Evolutionary conservation across 2,113 vertebrate species (phyloP), one percentile per base, ranked within the genome.

Genomic region (Poeciliopsis retropinna): DNA sequence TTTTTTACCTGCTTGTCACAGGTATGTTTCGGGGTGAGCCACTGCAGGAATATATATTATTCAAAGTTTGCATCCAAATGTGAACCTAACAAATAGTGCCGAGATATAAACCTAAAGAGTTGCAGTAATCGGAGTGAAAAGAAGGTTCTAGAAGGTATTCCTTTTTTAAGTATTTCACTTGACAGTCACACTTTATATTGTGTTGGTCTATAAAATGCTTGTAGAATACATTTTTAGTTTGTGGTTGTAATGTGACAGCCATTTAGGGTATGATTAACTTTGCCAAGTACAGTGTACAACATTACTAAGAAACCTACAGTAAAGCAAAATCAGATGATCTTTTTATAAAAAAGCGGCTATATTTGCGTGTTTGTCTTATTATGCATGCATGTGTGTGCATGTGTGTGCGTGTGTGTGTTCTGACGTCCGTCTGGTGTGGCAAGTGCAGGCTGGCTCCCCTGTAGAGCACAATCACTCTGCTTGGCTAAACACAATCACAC

Each of bases 401-500:
- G 31, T 32, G 31, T 1, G 31, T 32, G 32, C 1, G 37, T 67
- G 73, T 73, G 68, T 64, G 78, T 65, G 70, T 44, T 60, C 34
- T 64, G 64, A 81, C 84, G 87, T 85, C 85, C 81, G 84, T 91
- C 87, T 93, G 90, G 70, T 84, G 39, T 82, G 73, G 81, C 76
- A 85, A 85, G 89, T 85, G 89, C 84, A 86, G 85, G 61, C 92
- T 89, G 82, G 87, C 88, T 89, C 83, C 92, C 88, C 85, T 85
- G 87, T 87, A 92, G 92, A 91, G 92, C 86, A 89, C 86, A 81
- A 91, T 91, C 86, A 87, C 90, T 92, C 83, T 92, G 90, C 88
- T 89, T 91, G 85, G 87, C 88, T 90, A 88, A 88, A 90, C 92
- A 89, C 92, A 91, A 92, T 93, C 88, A 92, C 90, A 89, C 86